phyloP scores from a whole-genome alignment of 2,888 invertebrate genomes.

The Shargacucullia verbasci region DNA sequence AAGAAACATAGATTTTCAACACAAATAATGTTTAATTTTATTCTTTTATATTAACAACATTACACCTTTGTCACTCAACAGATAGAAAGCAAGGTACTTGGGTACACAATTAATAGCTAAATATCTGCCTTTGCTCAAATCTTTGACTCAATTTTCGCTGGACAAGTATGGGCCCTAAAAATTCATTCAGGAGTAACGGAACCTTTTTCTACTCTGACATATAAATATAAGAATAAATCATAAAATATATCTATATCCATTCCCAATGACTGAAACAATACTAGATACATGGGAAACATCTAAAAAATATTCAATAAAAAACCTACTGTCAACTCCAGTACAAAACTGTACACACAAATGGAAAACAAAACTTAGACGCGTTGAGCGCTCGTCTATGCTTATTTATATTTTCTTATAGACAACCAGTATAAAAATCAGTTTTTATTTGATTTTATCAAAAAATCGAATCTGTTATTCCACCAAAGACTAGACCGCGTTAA shows the following conservation, averaged over 20 bases:
- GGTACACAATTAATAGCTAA: conserved; percentile 17
- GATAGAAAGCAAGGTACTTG: conserved; percentile 54
- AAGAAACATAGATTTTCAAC: conserved; percentile 42
- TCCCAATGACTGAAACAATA: conserved; percentile 19
- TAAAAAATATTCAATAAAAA: conserved; percentile 31
- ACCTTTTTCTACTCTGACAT: conserved; percentile 3
- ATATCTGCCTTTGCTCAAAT: conserved; percentile 24
- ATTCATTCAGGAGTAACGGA: conserved; percentile 5
- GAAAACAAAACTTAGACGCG: conserved; percentile 30
- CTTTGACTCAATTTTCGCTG: conserved; percentile 10
- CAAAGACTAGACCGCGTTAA: conserved; percentile 50
- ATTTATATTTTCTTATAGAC: conserved; percentile 27
- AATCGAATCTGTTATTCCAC: conserved; percentile 42
- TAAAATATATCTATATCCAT: conserved; percentile 19
- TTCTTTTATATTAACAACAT: conserved; percentile 28
- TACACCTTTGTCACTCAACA: conserved; percentile 31
- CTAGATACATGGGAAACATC: conserved; percentile 20
- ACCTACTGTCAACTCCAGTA: conserved; percentile 31
- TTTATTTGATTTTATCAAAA: conserved; percentile 45
- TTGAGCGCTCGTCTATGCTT: conserved; percentile 28
- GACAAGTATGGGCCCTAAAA: conserved; percentile 3
- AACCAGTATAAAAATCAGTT: conserved; percentile 25
- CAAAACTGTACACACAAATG: conserved; percentile 35
- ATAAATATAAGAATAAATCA: conserved; percentile 13
- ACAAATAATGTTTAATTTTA: conserved; percentile 46